Percentiles rank a stretch among this genome's conserved stretches.
Evolutionary conservation across 35 echinoderm and acorn worm genomes (phyloP).

Genomic region (Heliocidaris tuberculata): DNA sequence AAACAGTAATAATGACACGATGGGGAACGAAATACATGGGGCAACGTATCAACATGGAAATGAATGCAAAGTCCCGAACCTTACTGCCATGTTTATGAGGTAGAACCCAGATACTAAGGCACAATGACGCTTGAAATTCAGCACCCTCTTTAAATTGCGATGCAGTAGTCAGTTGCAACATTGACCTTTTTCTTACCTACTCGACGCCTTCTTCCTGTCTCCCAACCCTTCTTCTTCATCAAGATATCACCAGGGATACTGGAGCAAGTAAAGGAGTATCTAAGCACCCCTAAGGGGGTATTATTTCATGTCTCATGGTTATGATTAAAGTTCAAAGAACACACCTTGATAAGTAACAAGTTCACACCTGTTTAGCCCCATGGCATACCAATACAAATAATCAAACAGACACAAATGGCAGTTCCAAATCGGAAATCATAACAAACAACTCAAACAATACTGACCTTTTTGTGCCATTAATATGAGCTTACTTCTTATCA

Average conservation of each 20-base stretch:
- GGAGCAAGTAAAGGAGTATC: neutral
- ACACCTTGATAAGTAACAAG: slow-evolving; percentile 10
- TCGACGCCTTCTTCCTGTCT: neutral
- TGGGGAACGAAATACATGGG: neutral
- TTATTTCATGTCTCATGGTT: neutral
- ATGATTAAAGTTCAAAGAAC: neutral
- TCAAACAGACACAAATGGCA: neutral
- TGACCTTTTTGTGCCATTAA: neutral
- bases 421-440: neutral
- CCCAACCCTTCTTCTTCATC: neutral
- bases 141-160: neutral
- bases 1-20: neutral
- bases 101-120: neutral
- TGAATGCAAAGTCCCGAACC: neutral
- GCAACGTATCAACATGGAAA: neutral
- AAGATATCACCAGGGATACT: neutral
- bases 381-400: neutral
- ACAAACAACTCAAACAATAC: neutral
- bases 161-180: neutral
- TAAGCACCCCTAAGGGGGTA: neutral
- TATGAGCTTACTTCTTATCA: neutral
- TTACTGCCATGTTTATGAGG: neutral
- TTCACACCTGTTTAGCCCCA: slow-evolving; percentile 8
- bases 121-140: slow-evolving; percentile 11
- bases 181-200: slow-evolving; percentile 17